Evolutionary conservation across 2,888 invertebrate species (phyloP), one percentile per base, ranked within the genome.

Genomic region (Thereva nobilitata): DNA sequence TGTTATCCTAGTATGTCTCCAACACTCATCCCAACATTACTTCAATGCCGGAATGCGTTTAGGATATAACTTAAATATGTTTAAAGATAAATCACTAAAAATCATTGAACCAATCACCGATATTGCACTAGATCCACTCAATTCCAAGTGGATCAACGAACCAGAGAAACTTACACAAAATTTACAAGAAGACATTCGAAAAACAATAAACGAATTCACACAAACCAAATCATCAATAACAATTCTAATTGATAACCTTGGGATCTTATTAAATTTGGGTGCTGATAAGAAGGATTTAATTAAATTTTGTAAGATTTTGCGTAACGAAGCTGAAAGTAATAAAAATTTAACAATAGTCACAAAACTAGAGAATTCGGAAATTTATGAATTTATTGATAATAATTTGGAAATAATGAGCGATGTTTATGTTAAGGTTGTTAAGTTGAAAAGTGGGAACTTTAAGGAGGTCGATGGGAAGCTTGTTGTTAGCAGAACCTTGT

Each of bases 1-100:
- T 63, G 79, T 88, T 5, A 82, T 90, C 72, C 79, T 91, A 55
- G 81, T 91, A 56, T 85, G 87, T 57, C 82, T 89, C 68, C 91
- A 91, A 76, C 89, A 91, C 74, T 86, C 88, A 2, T 82, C 89
- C 55, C 84, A 85, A 64, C 91, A 92, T 76, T 92, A 90, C 74
- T 87, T 89, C 68, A 88, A 87, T 79, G 85, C 91, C 42, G 89
- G 90, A 9, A 86, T 89, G 75, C 87, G 89, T 74, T 83, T 91
- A 75, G 90, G 90, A 57, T 90, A 88, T 75, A 90, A 90, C 76
- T 79, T 91, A 41, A 83, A 84, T 42, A 78, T 83, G 59, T 79
- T 84, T 67, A 76, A 82, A 37, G 81, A 81, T 10, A 83, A 83
- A 54, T 79, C 79, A n/a, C 79, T 86, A 0, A 80, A 77, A 38